These are phyloP conservation scores for Heliconius charithonia DNA, from an alignment of 2,888 invertebrate genomes.

Conservation along the genomic window DNA sequence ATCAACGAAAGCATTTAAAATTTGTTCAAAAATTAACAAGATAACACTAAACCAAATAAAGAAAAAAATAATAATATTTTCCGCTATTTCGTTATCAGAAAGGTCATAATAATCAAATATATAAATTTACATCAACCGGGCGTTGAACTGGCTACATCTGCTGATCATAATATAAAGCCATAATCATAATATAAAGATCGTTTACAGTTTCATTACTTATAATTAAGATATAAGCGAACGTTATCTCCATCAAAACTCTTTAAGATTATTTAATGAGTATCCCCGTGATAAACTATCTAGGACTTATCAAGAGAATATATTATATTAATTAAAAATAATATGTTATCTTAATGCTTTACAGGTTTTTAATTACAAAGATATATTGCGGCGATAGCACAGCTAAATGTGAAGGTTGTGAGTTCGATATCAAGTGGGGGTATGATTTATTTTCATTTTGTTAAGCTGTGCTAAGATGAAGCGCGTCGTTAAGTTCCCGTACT, in stretches of 20 bases:
- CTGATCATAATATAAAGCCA: neutral
- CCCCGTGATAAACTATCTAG: slow-evolving; percentile 34
- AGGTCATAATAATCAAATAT: neutral
- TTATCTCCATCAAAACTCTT: slow-evolving; percentile 21
- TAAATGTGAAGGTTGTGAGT: neutral
- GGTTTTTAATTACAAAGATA: slow-evolving; percentile 30
- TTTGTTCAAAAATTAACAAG: neutral
- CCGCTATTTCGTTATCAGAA: neutral
- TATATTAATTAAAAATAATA: slow-evolving; percentile 42
- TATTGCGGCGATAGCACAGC: neutral
- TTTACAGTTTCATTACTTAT: slow-evolving; percentile 22
- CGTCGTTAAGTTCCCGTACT: neutral
- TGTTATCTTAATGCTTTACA: slow-evolving; percentile 27
- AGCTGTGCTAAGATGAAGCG: neutral
- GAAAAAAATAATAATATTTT: neutral
- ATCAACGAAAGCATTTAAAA: neutral
- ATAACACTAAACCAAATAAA: neutral
- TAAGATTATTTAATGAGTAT: slow-evolving; percentile 17
- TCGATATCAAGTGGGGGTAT: too few species aligned
- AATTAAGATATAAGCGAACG: slow-evolving; percentile 19
- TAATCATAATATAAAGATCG: slow-evolving; percentile 19
- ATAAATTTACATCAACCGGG: slow-evolving; percentile 16
- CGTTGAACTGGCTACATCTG: slow-evolving; percentile 8
- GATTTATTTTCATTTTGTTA: neutral
- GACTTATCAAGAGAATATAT: slow-evolving; percentile 30